Evolutionary conservation across 2,888 invertebrate species (phyloP).

Genomic region (Gymnoscelis rufifasciata): DNA sequence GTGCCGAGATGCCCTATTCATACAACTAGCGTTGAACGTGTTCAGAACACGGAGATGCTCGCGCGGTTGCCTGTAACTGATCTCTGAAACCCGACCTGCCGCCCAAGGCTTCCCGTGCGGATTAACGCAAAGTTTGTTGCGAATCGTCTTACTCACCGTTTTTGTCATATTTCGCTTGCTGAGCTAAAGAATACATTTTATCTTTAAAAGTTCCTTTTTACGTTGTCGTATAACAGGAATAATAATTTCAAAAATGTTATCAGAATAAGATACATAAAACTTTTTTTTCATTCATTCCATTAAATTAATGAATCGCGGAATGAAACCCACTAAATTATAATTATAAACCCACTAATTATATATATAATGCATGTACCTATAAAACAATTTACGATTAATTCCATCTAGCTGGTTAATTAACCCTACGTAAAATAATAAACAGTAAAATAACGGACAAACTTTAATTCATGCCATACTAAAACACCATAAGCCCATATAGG

Average conservation of each 20-base stretch:
- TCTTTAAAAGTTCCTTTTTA: no score
- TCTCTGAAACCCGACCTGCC: constrained; percentile 56
- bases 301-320: no score
- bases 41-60: constrained; percentile 42
- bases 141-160: constrained; percentile 47
- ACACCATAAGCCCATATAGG: constrained; percentile 22
- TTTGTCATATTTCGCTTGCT: constrained; percentile 17
- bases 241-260: no score
- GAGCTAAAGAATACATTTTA: no score
- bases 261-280: no score
- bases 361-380: no score
- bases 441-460: background rate
- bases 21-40: background rate
- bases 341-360: no score
- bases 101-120: constrained; percentile 71
- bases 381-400: no score
- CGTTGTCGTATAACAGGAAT: background rate
- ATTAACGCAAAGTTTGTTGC: constrained; percentile 57
- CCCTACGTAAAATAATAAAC: background rate
- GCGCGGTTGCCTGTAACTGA: constrained; percentile 63
- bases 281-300: no score
- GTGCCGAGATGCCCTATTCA: background rate
- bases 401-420: no score
- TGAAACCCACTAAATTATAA: no score
- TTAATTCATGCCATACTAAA: background rate